Evolutionary conservation across 2,113 vertebrate species (phyloP).

Genomic region (Chloroceryle aenea): DNA sequence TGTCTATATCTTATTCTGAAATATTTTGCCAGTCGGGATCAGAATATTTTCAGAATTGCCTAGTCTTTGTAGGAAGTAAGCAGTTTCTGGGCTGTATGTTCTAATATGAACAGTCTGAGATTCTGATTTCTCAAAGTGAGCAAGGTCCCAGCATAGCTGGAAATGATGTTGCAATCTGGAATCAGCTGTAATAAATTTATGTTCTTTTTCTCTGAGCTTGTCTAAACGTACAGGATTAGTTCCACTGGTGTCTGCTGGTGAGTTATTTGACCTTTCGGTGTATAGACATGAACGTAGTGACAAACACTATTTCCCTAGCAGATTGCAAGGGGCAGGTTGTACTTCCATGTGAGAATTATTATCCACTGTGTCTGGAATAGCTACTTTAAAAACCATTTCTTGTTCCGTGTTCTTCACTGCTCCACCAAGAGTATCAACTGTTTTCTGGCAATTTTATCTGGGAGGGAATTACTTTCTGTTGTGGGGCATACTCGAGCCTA

Average conservation of each 20-base stretch:
- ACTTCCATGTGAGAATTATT: not conserved
- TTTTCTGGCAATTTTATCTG: constrained; percentile 39
- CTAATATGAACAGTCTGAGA: not conserved
- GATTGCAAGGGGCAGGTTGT: not conserved
- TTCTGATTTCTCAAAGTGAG: not conserved
- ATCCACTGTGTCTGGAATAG: rapidly evolving
- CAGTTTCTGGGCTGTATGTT: not conserved
- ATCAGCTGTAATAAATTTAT: not conserved
- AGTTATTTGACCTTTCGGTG: not conserved
- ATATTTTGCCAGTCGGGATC: not conserved
- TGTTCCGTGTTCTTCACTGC: not conserved
- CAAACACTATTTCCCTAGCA: not conserved
- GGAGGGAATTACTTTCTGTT: constrained; percentile 20
- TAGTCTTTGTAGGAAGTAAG: not conserved
- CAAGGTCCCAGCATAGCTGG: not conserved
- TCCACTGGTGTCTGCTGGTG: not conserved
- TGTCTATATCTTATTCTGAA: not conserved
- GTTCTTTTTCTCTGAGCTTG: not conserved
- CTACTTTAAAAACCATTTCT: not conserved
- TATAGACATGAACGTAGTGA: rapidly evolving
- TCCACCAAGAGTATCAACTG: not conserved
- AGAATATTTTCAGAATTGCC: not conserved
- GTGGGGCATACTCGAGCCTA: constrained; percentile 31
- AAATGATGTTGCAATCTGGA: not conserved
- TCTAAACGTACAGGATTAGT: not conserved